These are phyloP conservation scores for Argyresthia albistria DNA, from an alignment of 2,888 invertebrate species.

Conservation along the genomic window DNA sequence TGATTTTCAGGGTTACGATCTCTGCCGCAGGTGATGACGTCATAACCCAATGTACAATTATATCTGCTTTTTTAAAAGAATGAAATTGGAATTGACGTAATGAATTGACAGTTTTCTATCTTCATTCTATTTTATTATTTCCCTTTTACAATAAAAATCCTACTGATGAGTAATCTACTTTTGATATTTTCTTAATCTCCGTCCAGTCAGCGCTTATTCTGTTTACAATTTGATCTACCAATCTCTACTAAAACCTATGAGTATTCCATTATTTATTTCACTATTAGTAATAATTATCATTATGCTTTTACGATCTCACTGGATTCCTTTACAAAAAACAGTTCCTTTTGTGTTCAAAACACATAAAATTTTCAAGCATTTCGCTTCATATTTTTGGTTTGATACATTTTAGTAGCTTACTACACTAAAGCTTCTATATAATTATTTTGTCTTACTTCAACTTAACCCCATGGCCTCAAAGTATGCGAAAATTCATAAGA, in stretches of 20 bases:
- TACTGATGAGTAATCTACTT: no score
- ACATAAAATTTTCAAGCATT: slow-evolving; percentile 68
- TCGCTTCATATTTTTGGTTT: slow-evolving; percentile 69
- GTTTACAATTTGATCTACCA: slow-evolving; percentile 19
- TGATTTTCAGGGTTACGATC: no score
- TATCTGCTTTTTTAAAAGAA: no score
- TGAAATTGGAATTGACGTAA: neutral
- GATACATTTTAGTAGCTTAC: slow-evolving; percentile 53
- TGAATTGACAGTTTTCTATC: neutral
- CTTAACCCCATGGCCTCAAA: slow-evolving; percentile 47
- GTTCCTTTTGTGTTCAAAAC: slow-evolving; percentile 56
- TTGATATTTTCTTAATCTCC: no score
- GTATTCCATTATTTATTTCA: slow-evolving; percentile 32
- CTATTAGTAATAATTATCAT: slow-evolving; percentile 13
- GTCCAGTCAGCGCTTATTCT: neutral
- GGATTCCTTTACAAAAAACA: slow-evolving; percentile 33
- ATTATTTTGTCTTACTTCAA: slow-evolving; percentile 5
- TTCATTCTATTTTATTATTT: neutral
- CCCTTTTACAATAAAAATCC: no score
- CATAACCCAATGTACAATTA: no score
- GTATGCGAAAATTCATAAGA: slow-evolving; percentile 35
- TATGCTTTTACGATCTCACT: slow-evolving; percentile 50
- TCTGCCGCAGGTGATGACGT: no score
- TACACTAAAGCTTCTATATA: slow-evolving; percentile 36
- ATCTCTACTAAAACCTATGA: slow-evolving; percentile 46